Percentiles rank a stretch among this genome's conserved stretches.
These are phyloP conservation scores for Zingel zingel DNA, from an alignment of 2,113 vertebrate species.

Conservation along the genomic window DNA sequence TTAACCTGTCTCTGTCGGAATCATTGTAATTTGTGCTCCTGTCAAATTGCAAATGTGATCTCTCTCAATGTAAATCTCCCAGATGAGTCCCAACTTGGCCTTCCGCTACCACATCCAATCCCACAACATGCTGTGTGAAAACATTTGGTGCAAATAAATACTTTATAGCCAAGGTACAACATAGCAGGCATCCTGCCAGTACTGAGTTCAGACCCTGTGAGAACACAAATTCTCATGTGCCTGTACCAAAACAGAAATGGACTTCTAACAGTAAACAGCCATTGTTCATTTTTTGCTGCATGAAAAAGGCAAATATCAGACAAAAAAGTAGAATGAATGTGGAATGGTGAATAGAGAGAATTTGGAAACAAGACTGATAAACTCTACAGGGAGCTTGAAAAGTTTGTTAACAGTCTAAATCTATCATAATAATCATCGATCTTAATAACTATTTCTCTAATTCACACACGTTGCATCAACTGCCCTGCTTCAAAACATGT, in stretches of 20 bases:
- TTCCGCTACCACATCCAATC: background rate
- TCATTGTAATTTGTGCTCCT: conserved; percentile 38
- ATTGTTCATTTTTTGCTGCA: background rate
- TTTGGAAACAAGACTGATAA: background rate
- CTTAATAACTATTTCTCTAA: background rate
- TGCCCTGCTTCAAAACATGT: no score
- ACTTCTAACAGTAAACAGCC: background rate
- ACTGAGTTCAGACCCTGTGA: background rate
- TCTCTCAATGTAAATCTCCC: conserved; percentile 31
- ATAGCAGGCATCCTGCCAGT: conserved; percentile 8
- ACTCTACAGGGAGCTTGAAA: background rate
- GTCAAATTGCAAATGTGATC: conserved; percentile 51
- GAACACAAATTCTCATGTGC: background rate
- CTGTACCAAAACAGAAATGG: background rate
- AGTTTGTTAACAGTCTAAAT: background rate
- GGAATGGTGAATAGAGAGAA: background rate
- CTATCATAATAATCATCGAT: background rate
- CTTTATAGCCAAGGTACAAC: conserved; percentile 9
- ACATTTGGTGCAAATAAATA: conserved; percentile 26
- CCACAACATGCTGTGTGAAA: conserved; percentile 1
- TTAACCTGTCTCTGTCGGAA: conserved; percentile 58
- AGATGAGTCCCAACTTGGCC: conserved; percentile 21
- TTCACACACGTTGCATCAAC: background rate
- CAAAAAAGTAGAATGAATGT: background rate
- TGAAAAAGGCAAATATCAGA: background rate